Base-by-base conservation (phyloP, 1,140 invertebrate species). In the Hyposmocoma kahamanoa region DNA sequence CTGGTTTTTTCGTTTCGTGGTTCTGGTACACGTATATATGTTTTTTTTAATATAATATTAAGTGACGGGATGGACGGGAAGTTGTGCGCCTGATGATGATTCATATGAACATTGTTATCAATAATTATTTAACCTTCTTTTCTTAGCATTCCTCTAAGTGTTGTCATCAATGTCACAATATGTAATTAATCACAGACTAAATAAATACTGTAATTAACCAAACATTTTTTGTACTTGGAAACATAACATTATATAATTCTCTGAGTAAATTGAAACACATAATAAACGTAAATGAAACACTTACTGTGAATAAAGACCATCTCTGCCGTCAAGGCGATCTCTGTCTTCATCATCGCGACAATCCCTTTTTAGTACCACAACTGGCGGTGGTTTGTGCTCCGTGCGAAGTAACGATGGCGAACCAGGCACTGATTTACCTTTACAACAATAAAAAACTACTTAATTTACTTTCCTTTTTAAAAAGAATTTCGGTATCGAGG, bases 331-430 rank as follows among this genome's bases (percentile, higher is more conserved):
- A 4, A 83, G 69, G 45, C 81, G 59, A 28, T 84, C 81, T 3
- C 91, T 90, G 63, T 93, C 92, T 63, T 95, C 94, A 62, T 97
- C 96, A 59, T 97, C 95, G 28, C 94, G 90, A 57, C 96, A 89
- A 67, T 97, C 95, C 42, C 96, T 91, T 79, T 98, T 98, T 49
- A 97, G 93, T 5, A 98, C 96, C 9, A 98, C 96, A 13, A 98
- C 96, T 20, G 96, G 95, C 30, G 96, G 95, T 17, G 94, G 91
- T 75, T 96, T 96, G 71, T 94, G 93, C 72, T 96, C 95, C 1
- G 91, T 89, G 32, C 91, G 86, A 44, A 90, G 89, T 22, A 91
- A 80, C 21, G 89, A 91, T 11, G 92, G 91, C 1, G 91, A 92
- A 5, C 90, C 89, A 24, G 88, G 90, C 0, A 87, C 91, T 47